A percentile compares a stretch with the other conserved stretches of the same genome.
phyloP scores from a whole-genome alignment of 2,113 vertebrate genomes.

The Marcusenius ussheri region DNA sequence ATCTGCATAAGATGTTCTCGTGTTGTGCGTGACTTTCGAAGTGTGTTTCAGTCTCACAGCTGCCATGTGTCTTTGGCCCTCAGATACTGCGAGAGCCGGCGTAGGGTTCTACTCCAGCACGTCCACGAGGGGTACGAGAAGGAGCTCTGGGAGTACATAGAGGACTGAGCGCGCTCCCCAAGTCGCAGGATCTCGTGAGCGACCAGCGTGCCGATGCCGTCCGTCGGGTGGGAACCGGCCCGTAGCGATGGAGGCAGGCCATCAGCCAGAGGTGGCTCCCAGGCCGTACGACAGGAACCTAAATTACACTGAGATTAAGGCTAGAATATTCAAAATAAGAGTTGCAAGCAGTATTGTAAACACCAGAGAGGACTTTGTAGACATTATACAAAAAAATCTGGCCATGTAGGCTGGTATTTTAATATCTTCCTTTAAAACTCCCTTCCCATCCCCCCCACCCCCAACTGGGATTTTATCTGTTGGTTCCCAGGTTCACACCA shows the following conservation, averaged over 20 bases:
- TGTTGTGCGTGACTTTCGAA: neutral
- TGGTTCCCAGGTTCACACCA: neutral
- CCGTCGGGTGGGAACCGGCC: neutral
- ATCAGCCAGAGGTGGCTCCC: neutral
- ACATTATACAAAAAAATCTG: neutral
- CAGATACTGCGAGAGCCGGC: constrained; percentile 99
- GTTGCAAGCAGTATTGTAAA: neutral
- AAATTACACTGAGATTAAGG: neutral
- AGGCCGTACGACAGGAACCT: neutral
- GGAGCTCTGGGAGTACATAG: constrained; percentile 99
- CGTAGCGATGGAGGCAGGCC: neutral
- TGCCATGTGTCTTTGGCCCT: neutral
- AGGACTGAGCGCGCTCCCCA: constrained; percentile 75
- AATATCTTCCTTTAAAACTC: neutral
- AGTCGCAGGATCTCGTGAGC: neutral
- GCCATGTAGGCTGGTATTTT: neutral
- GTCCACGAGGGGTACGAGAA: constrained; percentile 99
- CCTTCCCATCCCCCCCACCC: neutral
- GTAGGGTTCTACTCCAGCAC: constrained; percentile 95
- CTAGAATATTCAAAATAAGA: neutral
- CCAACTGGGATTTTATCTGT: neutral
- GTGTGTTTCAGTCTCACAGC: neutral
- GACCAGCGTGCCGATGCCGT: neutral
- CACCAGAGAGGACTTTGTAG: neutral
- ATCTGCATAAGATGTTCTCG: neutral